phyloP scores from a whole-genome alignment of 2,888 invertebrate species.

The Torymus texanus region DNA sequence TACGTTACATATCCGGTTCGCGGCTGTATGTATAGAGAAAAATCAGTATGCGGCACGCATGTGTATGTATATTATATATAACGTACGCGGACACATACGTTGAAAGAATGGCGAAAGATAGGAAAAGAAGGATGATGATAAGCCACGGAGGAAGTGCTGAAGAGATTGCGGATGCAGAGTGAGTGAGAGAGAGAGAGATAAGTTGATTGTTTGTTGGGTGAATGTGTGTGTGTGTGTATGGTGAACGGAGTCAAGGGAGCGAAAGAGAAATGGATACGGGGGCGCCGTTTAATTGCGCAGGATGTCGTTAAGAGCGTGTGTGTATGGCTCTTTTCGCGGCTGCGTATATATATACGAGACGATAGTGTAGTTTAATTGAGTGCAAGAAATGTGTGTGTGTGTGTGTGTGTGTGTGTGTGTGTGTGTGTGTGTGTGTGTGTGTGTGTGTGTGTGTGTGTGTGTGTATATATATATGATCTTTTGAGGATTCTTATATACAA shows the following conservation, averaged over 20 bases:
- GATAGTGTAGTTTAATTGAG: too few species aligned
- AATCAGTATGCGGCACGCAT: constrained; percentile 12
- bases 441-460: too few species aligned
- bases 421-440: too few species aligned
- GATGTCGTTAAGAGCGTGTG: background rate
- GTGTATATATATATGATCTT: too few species aligned
- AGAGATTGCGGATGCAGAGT: constrained; percentile 19
- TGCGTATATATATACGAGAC: too few species aligned
- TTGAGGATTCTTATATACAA: too few species aligned
- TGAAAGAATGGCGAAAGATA: constrained; percentile 41
- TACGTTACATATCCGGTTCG: constrained; percentile 49
- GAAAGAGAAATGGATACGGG: too few species aligned
- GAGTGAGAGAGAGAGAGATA: constrained; percentile 1
- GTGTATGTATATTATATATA: background rate
- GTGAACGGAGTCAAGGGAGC: too few species aligned
- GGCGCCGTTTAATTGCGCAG: background rate
- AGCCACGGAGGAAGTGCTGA: constrained; percentile 31
- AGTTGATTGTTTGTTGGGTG: constrained; percentile 18
- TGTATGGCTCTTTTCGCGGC: too few species aligned
- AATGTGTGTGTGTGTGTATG: background rate
- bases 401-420: too few species aligned
- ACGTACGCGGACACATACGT: background rate
- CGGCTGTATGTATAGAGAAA: constrained; percentile 26
- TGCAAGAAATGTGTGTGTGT: too few species aligned
- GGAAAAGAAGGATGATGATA: constrained; percentile 36